Evolutionary conservation across 2,888 invertebrate species (phyloP), one percentile per base, ranked within the genome.

Genomic region (Xestobium rufovillosum): DNA sequence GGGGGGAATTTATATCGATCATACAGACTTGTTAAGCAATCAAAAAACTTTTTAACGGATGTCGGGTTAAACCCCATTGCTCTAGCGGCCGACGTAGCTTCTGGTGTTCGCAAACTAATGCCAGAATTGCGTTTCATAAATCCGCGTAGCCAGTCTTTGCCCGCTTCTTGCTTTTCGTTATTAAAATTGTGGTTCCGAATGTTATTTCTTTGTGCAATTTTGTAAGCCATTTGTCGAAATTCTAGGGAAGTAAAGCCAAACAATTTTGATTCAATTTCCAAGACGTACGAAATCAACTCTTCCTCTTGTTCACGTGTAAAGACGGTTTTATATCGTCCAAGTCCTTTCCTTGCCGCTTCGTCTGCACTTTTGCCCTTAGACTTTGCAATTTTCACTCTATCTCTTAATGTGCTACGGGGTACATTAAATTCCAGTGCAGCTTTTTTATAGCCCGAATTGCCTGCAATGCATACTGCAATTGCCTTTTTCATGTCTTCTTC

Each of bases 41-140:
- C 17, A 32, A 38, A 45, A 23, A 48, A 40, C n/a, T 39, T 33
- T 11, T 44, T 36, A 2, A 55, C 52, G 2, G 43, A 50, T 10
- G 41, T 36, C 47, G 44, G 52, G 35, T 56, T 55, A 33, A 59
- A 60, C 3, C 53, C 56, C n/a, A n/a, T n/a, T n/a, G n/a, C n/a
- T n/a, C n/a, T n/a, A n/a, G n/a, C n/a, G n/a, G n/a, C n/a, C n/a
- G n/a, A n/a, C n/a, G n/a, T n/a, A n/a, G n/a, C n/a, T n/a, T n/a
- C n/a, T n/a, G n/a, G n/a, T n/a, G n/a, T 40, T 13, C 46, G 36
- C 14, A 49, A 3, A 13, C 43, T 41, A 10, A 50, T 27, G 27
- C 36, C 35, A n/a, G n/a, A n/a, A n/a, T n/a, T n/a, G n/a, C n/a
- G n/a, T n/a, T n/a, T n/a, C n/a, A n/a, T n/a, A n/a, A n/a, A n/a